A percentile compares a stretch with the other conserved stretches of the same genome.
Conservation (phyloP, 2,797 vertebrate genomes). For the Anguilla obscura region DNA sequence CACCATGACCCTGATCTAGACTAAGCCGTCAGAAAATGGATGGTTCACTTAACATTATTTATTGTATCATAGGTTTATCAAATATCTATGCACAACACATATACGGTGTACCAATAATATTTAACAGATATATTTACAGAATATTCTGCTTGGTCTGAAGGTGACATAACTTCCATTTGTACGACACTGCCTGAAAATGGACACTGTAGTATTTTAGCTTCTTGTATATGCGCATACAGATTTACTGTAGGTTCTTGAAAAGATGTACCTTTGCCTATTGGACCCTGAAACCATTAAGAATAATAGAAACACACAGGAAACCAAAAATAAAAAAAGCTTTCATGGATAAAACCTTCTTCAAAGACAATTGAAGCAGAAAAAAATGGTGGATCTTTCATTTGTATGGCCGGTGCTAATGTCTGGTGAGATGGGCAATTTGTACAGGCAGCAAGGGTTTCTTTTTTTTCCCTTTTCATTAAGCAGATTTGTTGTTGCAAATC, state of each 20-base stretch:
- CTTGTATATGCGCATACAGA: not conserved
- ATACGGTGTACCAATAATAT: too few relatives aligned
- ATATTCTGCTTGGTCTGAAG: too few relatives aligned
- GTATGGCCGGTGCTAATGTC: not conserved
- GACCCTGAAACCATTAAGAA: not conserved
- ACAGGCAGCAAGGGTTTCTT: not conserved
- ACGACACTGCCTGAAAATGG: too few relatives aligned
- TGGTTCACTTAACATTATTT: too few relatives aligned
- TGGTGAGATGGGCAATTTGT: not conserved
- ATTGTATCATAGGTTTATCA: too few relatives aligned
- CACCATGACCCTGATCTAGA: too few relatives aligned
- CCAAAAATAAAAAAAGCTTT: not conserved
- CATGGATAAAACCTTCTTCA: not conserved
- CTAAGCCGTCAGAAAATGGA: too few relatives aligned
- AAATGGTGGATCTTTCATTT: not conserved
- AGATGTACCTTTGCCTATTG: not conserved
- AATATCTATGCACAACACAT: too few relatives aligned
- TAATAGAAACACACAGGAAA: not conserved
- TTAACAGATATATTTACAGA: too few relatives aligned
- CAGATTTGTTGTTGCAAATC: slow-evolving; percentile 30
- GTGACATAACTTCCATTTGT: too few relatives aligned
- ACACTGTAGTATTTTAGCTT: too few relatives aligned
- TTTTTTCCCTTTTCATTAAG: not conserved
- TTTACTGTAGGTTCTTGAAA: not conserved
- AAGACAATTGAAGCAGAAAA: not conserved